A percentile compares a stretch with the other conserved stretches of the same genome.
Evolutionary conservation across 2,797 vertebrate genomes (phyloP).

Genomic region (Hipposideros larvatus): DNA sequence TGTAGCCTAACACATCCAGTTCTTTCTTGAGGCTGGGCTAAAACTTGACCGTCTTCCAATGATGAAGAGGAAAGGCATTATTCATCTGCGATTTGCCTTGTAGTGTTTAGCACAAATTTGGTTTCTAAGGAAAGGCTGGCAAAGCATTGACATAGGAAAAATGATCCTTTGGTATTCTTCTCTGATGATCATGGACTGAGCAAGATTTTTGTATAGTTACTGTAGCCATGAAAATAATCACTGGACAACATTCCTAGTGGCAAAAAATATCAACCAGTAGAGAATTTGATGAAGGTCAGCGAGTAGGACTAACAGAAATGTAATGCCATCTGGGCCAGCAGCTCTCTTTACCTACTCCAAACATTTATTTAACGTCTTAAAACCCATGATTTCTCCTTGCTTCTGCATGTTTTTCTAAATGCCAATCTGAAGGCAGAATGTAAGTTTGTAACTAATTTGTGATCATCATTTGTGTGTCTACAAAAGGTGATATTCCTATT

Average conservation of each 20-base stretch:
- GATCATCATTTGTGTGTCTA: background rate
- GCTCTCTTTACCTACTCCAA: background rate
- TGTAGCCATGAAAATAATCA: constrained; percentile 57
- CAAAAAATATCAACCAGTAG: background rate
- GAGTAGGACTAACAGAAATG: background rate
- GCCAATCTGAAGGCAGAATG: background rate
- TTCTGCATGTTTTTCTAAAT: constrained; percentile 7
- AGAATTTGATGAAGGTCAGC: background rate
- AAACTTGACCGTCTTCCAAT: constrained; percentile 53
- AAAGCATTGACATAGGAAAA: constrained; percentile 25
- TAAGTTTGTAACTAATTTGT: background rate
- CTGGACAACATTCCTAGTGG: background rate
- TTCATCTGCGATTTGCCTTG: constrained; percentile 48
- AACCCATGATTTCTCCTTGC: background rate
- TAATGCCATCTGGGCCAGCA: background rate
- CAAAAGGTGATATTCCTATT: background rate
- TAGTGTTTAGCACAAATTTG: constrained; percentile 44
- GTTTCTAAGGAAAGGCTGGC: constrained; percentile 71
- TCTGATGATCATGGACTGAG: background rate
- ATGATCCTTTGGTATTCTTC: constrained; percentile 40
- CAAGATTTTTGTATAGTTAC: constrained; percentile 38
- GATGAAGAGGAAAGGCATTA: constrained; percentile 25
- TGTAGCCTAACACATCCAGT: background rate
- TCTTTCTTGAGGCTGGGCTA: background rate
- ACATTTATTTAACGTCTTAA: background rate